A percentile compares a stretch with the other conserved stretches of the same genome.
These are phyloP conservation scores for Melitaea cinxia DNA, from an alignment of 1,140 invertebrate genomes.

Conservation along the genomic window DNA sequence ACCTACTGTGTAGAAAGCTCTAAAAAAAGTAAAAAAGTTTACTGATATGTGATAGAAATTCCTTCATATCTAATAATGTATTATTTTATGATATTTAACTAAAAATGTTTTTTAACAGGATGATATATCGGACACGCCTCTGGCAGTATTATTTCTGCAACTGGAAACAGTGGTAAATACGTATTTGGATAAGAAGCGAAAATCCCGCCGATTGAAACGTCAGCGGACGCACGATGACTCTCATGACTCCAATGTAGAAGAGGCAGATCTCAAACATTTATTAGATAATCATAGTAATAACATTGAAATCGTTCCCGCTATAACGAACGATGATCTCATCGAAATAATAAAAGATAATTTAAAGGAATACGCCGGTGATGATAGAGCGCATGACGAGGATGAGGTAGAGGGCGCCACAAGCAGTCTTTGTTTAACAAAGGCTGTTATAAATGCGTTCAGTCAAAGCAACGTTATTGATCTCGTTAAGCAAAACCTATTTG, in stretches of 20 bases:
- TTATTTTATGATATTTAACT: not conserved
- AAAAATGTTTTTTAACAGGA: conserved; percentile 58
- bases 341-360: conserved; percentile 68
- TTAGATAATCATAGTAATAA: conserved; percentile 57
- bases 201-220: conserved; percentile 65
- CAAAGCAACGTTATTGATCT: conserved; percentile 68
- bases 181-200: conserved; percentile 67
- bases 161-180: conserved; percentile 69
- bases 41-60: no score
- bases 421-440: conserved; percentile 66
- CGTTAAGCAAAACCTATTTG: conserved; percentile 71
- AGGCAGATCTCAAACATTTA: conserved; percentile 58
- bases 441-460: conserved; percentile 68
- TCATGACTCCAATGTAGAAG: conserved; percentile 37
- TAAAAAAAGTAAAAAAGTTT: no score
- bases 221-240: conserved; percentile 62
- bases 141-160: conserved; percentile 76
- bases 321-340: conserved; percentile 58
- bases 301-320: conserved; percentile 51
- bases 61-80: not conserved
- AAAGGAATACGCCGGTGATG: conserved; percentile 46
- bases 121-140: conserved; percentile 71
- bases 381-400: conserved; percentile 51
- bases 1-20: no score
- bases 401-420: conserved; percentile 61